Conservation (phyloP, 2,797 vertebrate species). For the Picus viridis region DNA sequence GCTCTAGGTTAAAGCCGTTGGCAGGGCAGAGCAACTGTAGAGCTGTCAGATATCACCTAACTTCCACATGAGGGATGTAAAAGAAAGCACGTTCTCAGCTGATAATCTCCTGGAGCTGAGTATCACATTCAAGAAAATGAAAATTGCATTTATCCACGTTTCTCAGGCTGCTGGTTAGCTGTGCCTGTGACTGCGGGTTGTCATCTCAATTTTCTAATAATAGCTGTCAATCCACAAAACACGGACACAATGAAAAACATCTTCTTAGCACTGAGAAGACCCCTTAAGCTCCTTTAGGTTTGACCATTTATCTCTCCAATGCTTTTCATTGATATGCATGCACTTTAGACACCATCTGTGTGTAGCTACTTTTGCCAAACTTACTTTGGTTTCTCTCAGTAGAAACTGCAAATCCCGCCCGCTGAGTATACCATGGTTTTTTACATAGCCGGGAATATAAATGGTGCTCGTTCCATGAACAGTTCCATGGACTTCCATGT, state of each 20-base stretch:
- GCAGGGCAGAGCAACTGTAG: not conserved
- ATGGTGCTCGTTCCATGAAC: conserved; percentile 93
- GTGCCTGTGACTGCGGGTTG: not conserved
- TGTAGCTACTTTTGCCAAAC: conserved; percentile 40
- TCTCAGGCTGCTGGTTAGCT: not conserved
- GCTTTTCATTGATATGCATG: not conserved
- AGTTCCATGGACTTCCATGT: conserved; percentile 96
- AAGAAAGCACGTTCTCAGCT: not conserved
- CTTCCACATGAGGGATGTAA: not conserved
- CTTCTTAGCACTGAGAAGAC: not conserved
- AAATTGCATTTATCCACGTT: not conserved
- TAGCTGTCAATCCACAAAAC: not conserved
- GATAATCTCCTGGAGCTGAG: not conserved
- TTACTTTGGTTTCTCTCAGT: conserved; percentile 94
- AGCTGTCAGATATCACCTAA: not conserved
- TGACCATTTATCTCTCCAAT: not conserved
- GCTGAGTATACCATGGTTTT: conserved; percentile 97
- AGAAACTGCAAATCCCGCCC: conserved; percentile 97
- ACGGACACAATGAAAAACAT: not conserved
- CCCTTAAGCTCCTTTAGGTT: not conserved
- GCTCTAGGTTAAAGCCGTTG: not conserved
- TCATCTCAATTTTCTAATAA: not conserved
- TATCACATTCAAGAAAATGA: not conserved
- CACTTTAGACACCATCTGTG: not conserved
- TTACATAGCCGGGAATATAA: conserved; percentile 93